Percentiles rank a stretch among this genome's conserved stretches.
These are phyloP conservation scores for Pachyrhynchus sulphureomaculatus DNA, from an alignment of 1,140 invertebrate genomes.

Conservation along the genomic window DNA sequence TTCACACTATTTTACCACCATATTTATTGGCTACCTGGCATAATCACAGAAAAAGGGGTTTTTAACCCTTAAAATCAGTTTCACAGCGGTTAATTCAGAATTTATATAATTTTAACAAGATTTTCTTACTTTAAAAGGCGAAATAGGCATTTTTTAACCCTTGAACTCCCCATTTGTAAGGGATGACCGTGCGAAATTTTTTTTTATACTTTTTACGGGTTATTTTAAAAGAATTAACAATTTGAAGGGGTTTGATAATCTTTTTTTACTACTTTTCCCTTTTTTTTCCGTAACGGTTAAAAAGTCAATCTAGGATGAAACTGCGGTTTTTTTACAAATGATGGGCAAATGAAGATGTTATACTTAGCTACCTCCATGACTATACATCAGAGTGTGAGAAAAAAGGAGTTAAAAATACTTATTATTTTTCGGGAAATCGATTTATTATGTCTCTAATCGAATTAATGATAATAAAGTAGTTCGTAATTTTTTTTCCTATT, in stretches of 20 bases:
- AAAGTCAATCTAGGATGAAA: neutral
- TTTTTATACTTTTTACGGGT: conserved; percentile 17
- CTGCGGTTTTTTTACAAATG: conserved; percentile 1
- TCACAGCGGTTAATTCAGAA: conserved; percentile 40
- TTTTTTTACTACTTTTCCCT: conserved; percentile 16
- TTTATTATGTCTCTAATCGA: too few species aligned
- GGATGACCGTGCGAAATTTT: conserved; percentile 42
- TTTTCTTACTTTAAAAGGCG: conserved; percentile 33
- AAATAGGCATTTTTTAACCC: conserved; percentile 36
- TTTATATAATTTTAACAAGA: conserved; percentile 44
- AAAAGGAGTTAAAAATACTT: too few species aligned
- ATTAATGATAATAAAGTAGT: too few species aligned
- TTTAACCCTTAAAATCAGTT: conserved; percentile 32
- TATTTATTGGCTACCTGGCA: conserved; percentile 14
- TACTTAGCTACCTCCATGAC: too few species aligned
- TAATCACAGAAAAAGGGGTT: conserved; percentile 8
- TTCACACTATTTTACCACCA: conserved; percentile 11
- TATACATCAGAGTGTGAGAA: too few species aligned
- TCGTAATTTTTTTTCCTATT: too few species aligned
- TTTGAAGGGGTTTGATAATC: conserved; percentile 24
- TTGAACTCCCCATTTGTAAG: conserved; percentile 18
- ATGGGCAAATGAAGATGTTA: conserved; percentile 5
- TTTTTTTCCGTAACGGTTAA: conserved; percentile 2
- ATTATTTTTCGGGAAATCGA: too few species aligned
- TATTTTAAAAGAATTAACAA: conserved; percentile 18